Evolutionary conservation across 1,140 invertebrate genomes (phyloP).

Genomic region (Zaprionus tsacasi): DNA sequence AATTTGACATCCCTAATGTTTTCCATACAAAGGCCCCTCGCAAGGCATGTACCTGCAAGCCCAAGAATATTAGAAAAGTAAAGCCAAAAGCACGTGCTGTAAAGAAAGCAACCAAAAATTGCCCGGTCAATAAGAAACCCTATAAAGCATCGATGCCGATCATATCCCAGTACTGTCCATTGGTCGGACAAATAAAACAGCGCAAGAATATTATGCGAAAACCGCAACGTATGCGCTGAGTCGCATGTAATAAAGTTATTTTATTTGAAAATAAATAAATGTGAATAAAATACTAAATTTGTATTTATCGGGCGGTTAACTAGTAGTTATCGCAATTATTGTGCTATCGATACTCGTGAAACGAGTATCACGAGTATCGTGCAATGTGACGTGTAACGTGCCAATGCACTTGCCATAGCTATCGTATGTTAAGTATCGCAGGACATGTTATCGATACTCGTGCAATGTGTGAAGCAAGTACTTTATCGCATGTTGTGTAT

Average conservation of each 20-base stretch:
- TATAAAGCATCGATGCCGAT: neutral
- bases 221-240: neutral
- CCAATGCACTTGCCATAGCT: too few relatives aligned
- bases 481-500: neutral
- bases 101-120: neutral
- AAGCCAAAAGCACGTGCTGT: too few relatives aligned
- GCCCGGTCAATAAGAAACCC: too few relatives aligned
- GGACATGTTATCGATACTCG: neutral
- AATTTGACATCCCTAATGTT: neutral
- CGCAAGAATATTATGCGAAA: neutral
- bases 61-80: too few relatives aligned
- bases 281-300: neutral
- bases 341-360: neutral
- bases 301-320: neutral
- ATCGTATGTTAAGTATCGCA: too few relatives aligned
- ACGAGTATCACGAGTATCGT: neutral
- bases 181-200: neutral
- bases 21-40: neutral
- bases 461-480: too few relatives aligned
- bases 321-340: neutral
- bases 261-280: neutral
- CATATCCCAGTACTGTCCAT: neutral
- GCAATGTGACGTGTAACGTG: too few relatives aligned
- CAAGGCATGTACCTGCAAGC: neutral
- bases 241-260: neutral